phyloP scores from a whole-genome alignment of 1,140 invertebrate genomes.

The Ceratosolen fusciceps region DNA sequence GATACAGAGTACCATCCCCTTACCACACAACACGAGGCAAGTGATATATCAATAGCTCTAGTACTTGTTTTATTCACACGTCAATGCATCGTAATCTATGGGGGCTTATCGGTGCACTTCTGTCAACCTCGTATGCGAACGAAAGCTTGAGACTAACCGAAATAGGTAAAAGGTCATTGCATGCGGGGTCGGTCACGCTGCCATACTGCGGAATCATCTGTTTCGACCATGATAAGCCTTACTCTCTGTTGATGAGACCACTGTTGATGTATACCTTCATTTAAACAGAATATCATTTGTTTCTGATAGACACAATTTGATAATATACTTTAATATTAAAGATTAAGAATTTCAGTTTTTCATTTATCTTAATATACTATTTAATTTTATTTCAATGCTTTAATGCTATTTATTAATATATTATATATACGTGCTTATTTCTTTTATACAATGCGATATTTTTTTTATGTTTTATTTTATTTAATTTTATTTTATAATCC shows the following conservation, averaged over 20 bases:
- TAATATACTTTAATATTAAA: not conserved
- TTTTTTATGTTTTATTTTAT: too few relatives aligned
- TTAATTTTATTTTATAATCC: too few relatives aligned
- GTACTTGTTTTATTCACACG: slow-evolving; percentile 16
- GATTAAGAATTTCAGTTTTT: too few relatives aligned
- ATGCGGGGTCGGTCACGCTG: not conserved
- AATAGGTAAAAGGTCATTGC: not conserved
- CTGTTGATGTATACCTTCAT: not conserved
- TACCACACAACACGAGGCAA: too few relatives aligned
- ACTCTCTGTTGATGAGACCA: not conserved
- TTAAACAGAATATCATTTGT: not conserved
- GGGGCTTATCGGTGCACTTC: slow-evolving; percentile 18
- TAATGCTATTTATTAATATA: too few relatives aligned
- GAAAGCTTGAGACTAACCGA: not conserved
- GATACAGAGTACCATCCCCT: too few relatives aligned
- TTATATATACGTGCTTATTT: too few relatives aligned
- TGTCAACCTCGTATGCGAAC: not conserved
- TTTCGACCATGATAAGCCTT: slow-evolving; percentile 36
- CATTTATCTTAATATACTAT: too few relatives aligned
- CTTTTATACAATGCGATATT: too few relatives aligned
- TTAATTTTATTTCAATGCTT: too few relatives aligned
- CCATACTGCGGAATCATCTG: slow-evolving; percentile 33
- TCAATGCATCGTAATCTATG: slow-evolving; percentile 1
- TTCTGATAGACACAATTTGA: not conserved
- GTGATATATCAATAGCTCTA: not conserved